Base-by-base conservation (phyloP, 2,888 invertebrate species). In the Nephrotoma appendiculata region DNA sequence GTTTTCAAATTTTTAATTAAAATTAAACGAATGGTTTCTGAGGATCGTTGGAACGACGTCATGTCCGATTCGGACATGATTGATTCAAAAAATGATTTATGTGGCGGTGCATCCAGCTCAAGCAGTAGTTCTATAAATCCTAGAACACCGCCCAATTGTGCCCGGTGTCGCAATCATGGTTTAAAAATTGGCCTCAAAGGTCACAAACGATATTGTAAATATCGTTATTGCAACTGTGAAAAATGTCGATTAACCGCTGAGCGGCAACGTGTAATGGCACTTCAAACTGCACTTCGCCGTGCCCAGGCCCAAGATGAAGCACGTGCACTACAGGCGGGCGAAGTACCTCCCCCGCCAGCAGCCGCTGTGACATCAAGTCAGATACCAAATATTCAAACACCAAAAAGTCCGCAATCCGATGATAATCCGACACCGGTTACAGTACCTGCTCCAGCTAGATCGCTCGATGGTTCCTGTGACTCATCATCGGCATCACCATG, bases 151-250 rank as follows among this genome's bases (percentile, higher is more conserved):
- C 98, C 98, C 19, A 98, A 97, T 92, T 98, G 98, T 92, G 97
- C 97, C 84, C 95, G 98, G 43, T 98, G 98, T 92, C 94, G 97
- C 87, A 98, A 98, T 93, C 98, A 98, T 92, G 94, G 96, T n/a
- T 93, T 96, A 90, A 96, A 96, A 91, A 95, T 97, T 88, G 95
- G 95, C 91, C 93, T 98, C 88, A 97, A 97, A 92, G 98, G 97
- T 15, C 98, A 98, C 93, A 98, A 98, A 91, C 94, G 97, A 44
- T 97, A 97, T 92, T 98, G 98, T 93, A 94, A 95, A 90, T 98
- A 94, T 92, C 95, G 96, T 88, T 93, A 94, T 90, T 98, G 98
- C 92, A 94, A 93, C 88, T 98, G 98, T 92, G 95, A 95, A 88
- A 96, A 96, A 92, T 98, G 98, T 91, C 94, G 95, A 88, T 92